Conservation (phyloP, 2,888 invertebrate genomes). For the Melanchra persicariae region DNA sequence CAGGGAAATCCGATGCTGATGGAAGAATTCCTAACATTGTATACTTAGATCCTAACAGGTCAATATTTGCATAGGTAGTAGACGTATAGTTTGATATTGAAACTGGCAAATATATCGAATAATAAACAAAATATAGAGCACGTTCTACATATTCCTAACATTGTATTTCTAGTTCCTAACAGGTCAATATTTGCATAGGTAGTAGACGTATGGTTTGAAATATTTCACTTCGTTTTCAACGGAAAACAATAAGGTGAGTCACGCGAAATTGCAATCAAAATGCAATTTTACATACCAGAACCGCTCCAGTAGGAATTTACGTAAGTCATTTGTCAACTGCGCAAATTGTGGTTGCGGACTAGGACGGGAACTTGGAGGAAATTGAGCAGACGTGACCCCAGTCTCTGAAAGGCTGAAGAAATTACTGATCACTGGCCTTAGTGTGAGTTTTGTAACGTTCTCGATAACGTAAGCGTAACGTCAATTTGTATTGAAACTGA, state of each 20-base stretch:
- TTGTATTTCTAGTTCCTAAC: no score
- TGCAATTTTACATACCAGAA: constrained; percentile 42
- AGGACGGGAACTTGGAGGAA: constrained; percentile 14
- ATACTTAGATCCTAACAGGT: constrained; percentile 17
- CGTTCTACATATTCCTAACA: no score
- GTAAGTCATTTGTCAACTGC: constrained; percentile 44
- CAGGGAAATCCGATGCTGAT: constrained; percentile 60
- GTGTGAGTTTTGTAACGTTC: no score
- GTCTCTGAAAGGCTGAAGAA: constrained; percentile 18
- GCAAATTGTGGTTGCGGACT: constrained; percentile 29
- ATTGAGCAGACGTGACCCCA: constrained; percentile 27
- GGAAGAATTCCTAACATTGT: constrained; percentile 49
- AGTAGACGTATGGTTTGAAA: constrained; percentile 20
- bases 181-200: constrained; percentile 45
- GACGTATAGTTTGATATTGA: constrained; percentile 16
- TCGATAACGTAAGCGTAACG: no score
- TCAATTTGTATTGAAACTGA: no score
- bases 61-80: constrained; percentile 41
- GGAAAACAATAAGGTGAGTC: constrained; percentile 55
- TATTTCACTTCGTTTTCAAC: constrained; percentile 39
- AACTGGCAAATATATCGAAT: no score
- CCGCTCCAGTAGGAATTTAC: constrained; percentile 21
- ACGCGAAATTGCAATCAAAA: constrained; percentile 53
- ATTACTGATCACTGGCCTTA: no score
- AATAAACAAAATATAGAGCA: no score